These are phyloP conservation scores for Ips typographus DNA, from an alignment of 1,140 invertebrate genomes.

Conservation along the genomic window DNA sequence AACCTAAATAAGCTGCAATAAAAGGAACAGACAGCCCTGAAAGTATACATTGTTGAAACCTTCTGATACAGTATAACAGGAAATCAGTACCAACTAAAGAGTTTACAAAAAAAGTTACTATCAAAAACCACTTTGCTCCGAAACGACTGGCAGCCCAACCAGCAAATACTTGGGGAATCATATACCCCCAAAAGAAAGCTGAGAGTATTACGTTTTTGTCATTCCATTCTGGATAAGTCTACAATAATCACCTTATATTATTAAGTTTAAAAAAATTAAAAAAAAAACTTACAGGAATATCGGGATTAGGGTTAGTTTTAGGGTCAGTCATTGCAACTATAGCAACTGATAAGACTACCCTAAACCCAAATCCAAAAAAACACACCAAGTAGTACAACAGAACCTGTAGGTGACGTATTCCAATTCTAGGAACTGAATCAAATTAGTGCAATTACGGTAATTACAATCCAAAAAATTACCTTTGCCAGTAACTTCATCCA, in stretches of 20 bases:
- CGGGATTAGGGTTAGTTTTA: conserved; percentile 28
- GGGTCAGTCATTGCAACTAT: conserved; percentile 68
- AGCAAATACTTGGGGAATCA: conserved; percentile 63
- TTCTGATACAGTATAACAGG: conserved; percentile 44
- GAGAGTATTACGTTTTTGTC: conserved; percentile 59
- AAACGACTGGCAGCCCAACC: conserved; percentile 66
- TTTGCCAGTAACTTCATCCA: too few species aligned
- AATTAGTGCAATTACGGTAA: too few species aligned
- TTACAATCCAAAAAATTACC: too few species aligned
- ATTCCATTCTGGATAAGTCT: conserved; percentile 52
- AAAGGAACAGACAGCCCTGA: conserved; percentile 56
- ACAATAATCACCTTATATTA: neutral
- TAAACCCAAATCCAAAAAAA: conserved; percentile 61
- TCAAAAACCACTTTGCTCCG: conserved; percentile 62
- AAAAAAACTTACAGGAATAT: conserved; percentile 34
- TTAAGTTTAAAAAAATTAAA: neutral
- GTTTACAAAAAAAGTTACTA: conserved; percentile 57
- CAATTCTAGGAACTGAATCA: conserved; percentile 43
- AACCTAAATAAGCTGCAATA: conserved; percentile 55
- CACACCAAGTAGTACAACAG: conserved; percentile 62
- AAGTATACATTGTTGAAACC: too few species aligned
- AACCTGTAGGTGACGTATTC: conserved; percentile 64
- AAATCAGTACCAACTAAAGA: conserved; percentile 60
- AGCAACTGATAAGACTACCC: conserved; percentile 66
- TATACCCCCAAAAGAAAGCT: conserved; percentile 68